Percentiles rank a stretch among this genome's conserved stretches.
These are phyloP conservation scores for Saguinus imperator DNA, from an alignment of 2,113 vertebrate species.

Conservation along the genomic window DNA sequence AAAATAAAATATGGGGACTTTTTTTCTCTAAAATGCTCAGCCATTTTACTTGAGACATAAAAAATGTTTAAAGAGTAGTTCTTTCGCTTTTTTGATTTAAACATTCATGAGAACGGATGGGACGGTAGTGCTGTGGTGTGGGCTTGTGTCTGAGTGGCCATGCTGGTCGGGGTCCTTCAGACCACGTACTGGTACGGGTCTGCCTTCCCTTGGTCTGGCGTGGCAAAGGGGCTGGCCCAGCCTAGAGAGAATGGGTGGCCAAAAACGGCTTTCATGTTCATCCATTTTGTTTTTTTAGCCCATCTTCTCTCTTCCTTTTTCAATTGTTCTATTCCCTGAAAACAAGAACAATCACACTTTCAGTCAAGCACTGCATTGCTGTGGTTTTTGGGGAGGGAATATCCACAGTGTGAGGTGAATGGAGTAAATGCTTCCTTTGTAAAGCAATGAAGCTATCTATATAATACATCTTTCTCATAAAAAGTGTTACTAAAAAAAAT, in stretches of 20 bases:
- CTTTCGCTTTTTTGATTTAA: constrained; percentile 78
- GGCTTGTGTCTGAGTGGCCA: constrained; percentile 79
- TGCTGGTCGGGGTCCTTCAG: constrained; percentile 88
- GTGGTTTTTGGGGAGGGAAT: constrained; percentile 55
- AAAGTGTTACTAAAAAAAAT: not conserved
- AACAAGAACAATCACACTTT: constrained; percentile 92
- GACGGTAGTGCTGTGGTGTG: constrained; percentile 80
- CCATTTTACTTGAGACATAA: constrained; percentile 82
- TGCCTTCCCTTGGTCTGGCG: constrained; percentile 96
- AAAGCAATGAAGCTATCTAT: not conserved
- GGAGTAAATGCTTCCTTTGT: not conserved
- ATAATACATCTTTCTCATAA: not conserved
- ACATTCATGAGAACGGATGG: constrained; percentile 81
- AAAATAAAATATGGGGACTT: constrained; percentile 76
- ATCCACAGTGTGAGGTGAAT: constrained; percentile 55
- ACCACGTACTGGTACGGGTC: constrained; percentile 98
- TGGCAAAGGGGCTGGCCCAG: constrained; percentile 97
- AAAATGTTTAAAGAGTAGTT: constrained; percentile 73
- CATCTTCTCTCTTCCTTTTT: constrained; percentile 99
- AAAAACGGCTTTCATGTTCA: constrained; percentile 99
- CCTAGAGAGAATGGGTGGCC: constrained; percentile 97
- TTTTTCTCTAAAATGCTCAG: constrained; percentile 84
- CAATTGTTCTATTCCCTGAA: constrained; percentile 98
- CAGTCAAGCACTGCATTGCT: constrained; percentile 80
- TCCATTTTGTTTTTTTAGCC: constrained; percentile 98